A percentile compares a stretch with the other conserved stretches of the same genome.
phyloP scores from a whole-genome alignment of 1,140 invertebrate species.

The Diorhabda carinulata region DNA sequence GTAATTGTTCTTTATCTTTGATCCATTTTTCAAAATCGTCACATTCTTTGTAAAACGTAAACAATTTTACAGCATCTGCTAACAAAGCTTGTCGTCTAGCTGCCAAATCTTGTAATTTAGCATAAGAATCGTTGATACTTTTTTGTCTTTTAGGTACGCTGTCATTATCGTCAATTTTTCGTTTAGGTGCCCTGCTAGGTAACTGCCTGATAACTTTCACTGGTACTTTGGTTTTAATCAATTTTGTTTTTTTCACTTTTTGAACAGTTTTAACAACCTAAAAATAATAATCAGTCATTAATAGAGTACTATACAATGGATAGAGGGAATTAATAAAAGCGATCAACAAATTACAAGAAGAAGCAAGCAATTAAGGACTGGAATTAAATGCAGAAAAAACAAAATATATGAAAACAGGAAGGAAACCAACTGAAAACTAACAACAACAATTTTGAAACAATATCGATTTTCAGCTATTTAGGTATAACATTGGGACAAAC shows the following conservation, averaged over 20 bases:
- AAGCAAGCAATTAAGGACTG: too few relatives aligned
- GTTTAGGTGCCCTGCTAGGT: slow-evolving; percentile 53
- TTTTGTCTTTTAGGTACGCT: slow-evolving; percentile 80
- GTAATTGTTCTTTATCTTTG: slow-evolving; percentile 87
- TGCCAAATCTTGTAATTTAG: slow-evolving; percentile 76
- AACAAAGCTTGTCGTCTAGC: slow-evolving; percentile 73
- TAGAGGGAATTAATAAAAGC: too few relatives aligned
- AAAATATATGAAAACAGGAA: too few relatives aligned
- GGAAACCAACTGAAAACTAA: too few relatives aligned
- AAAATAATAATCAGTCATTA: background rate
- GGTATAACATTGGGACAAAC: too few relatives aligned
- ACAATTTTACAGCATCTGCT: slow-evolving; percentile 89
- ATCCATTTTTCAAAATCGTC: slow-evolving; percentile 98
- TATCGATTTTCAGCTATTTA: too few relatives aligned
- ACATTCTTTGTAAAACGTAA: slow-evolving; percentile 94
- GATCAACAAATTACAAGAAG: too few relatives aligned
- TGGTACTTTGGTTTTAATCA: slow-evolving; percentile 79
- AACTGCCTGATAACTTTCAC: slow-evolving; percentile 55
- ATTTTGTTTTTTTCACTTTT: slow-evolving; percentile 84
- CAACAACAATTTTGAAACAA: too few relatives aligned
- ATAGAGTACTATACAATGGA: too few relatives aligned
- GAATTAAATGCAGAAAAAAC: too few relatives aligned
- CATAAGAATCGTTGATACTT: slow-evolving; percentile 75
- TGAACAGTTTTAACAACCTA: slow-evolving; percentile 65
- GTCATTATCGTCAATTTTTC: slow-evolving; percentile 61